Base-by-base conservation (phyloP, 2,888 invertebrate species). In the Chaetoderma sp. region DNA sequence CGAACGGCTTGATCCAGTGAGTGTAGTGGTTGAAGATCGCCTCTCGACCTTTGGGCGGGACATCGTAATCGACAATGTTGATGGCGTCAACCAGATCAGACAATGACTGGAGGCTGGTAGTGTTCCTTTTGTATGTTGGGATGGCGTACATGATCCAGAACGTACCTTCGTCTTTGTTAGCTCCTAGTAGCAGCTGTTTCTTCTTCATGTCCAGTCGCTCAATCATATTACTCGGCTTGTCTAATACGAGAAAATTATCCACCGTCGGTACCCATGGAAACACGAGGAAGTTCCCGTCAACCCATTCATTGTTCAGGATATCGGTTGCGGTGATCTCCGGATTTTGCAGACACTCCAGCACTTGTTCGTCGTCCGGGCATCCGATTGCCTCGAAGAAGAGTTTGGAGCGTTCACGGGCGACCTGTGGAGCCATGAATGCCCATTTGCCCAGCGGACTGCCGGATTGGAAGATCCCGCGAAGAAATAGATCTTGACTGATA, bases 201-300 rank as follows among this genome's bases (percentile, higher is more conserved):
- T 94, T 94, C 84, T 95, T 95, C 87, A 95, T 95, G 81, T 94
- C 93, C 72, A 92, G 92, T 6, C 30, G 52, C 23, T 59, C 32
- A 78, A 96, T 86, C 36, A 85, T 81, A 0, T 94, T 93, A 52
- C 90, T 89, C 4, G 88, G 83, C 27, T 78, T 75, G 84, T 95
- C 95, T 78, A 94, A 93, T 71, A 96, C 88, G 86, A 96, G 95
- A 30, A 94, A 91, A 10, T 95, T 95, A 83, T 96, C 96, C 42
- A 96, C 93, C 50, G 95, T 92, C 0, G 96, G 95, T 13, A 94
- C 94, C 86, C 96, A 95, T 45, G 95, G 94, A 86, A 96, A 96
- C 86, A 86, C 86, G 18, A 93, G 93, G 27, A 93, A 93, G 92
- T 84, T 86, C 3, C 13, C 23, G 50, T 67, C 68, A 18, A 74